Evolutionary conservation across 1,140 invertebrate genomes (phyloP).

Genomic region (Drosophila saltans): DNA sequence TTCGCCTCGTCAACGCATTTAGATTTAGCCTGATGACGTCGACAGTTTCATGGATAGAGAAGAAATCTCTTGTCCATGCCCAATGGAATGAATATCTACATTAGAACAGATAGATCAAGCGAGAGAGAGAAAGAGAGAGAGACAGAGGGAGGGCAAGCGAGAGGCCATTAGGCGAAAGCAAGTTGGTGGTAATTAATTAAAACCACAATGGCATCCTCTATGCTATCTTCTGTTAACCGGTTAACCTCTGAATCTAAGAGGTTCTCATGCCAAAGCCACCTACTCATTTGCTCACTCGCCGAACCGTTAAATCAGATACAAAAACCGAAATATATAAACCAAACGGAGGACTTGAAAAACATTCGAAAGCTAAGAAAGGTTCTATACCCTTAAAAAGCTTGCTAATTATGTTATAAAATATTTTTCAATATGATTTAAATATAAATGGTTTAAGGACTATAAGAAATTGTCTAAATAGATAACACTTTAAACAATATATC

Average conservation of each 20-base stretch:
- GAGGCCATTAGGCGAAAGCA: constrained; percentile 30
- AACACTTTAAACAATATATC: no score
- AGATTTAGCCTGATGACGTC: constrained; percentile 66
- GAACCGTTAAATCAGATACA: constrained; percentile 24
- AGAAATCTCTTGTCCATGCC: neutral
- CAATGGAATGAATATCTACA: constrained; percentile 73
- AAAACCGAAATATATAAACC: constrained; percentile 1
- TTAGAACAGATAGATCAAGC: constrained; percentile 46
- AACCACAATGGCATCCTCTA: constrained; percentile 46
- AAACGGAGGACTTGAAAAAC: neutral
- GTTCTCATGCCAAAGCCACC: constrained; percentile 61
- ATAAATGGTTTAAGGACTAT: no score
- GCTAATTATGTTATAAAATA: no score
- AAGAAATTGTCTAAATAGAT: no score
- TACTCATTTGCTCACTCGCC: constrained; percentile 16
- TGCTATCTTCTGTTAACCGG: constrained; percentile 28
- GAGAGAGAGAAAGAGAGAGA: constrained; percentile 45
- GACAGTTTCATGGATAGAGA: constrained; percentile 25
- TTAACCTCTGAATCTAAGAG: constrained; percentile 49
- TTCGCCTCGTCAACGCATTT: constrained; percentile 49
- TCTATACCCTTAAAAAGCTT: neutral
- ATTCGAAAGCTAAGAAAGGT: neutral
- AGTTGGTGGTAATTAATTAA: constrained; percentile 71
- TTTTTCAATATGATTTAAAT: no score
- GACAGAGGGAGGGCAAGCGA: constrained; percentile 51